Percentiles rank a stretch among this genome's conserved stretches.
Conservation (phyloP, 92 coral and sea anemone species). For the Desmophyllum pertusum region DNA sequence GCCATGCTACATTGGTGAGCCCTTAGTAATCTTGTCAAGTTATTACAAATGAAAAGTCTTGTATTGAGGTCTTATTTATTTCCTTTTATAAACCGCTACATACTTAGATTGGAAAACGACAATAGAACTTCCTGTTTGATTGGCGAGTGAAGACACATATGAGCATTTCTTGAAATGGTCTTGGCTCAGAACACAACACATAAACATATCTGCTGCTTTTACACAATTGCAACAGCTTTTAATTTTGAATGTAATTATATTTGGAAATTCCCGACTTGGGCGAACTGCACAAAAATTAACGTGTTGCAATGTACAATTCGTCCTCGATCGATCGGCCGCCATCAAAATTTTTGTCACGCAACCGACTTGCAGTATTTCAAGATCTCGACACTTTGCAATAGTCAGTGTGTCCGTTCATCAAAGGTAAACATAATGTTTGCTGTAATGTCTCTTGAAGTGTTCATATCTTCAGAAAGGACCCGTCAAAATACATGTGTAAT, state of each 20-base stretch:
- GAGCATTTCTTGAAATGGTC: background rate
- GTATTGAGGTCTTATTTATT: no score
- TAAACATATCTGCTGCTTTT: background rate
- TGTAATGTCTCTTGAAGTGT: background rate
- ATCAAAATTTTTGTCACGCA: slow-evolving; percentile 24
- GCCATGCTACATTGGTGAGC: no score
- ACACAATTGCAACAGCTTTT: background rate
- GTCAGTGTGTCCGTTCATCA: background rate
- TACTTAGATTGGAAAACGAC: no score
- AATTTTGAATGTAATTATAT: no score
- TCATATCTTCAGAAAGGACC: background rate
- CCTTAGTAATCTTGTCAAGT: no score
- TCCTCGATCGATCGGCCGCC: background rate
- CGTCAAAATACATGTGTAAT: background rate
- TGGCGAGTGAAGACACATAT: background rate
- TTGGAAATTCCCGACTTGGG: no score
- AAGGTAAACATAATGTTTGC: background rate
- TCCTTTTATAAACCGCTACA: no score
- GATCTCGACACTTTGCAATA: background rate
- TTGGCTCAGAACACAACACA: background rate
- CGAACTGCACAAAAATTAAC: background rate
- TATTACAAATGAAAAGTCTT: no score
- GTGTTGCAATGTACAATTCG: background rate
- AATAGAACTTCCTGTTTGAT: background rate
- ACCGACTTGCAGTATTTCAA: background rate